Evolutionary conservation across 1,140 invertebrate genomes (phyloP).

Genomic region (Drosophila teissieri): DNA sequence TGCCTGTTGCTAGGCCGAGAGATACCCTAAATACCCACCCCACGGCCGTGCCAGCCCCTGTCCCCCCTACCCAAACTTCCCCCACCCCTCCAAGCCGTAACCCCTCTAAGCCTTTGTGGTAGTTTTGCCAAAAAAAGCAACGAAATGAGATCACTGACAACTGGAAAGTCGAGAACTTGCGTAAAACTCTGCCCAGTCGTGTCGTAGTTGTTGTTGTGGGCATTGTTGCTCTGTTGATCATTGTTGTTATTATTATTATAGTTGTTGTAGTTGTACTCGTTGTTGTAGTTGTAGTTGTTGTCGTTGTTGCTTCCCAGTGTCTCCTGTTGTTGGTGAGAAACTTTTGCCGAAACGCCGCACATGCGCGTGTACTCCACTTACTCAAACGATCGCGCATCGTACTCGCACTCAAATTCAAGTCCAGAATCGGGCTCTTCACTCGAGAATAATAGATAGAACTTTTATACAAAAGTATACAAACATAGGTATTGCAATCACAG

Average conservation of each 20-base stretch:
- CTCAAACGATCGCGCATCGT: slow-evolving; percentile 20
- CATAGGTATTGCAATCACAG: neutral
- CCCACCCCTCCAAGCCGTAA: neutral
- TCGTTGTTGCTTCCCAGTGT: slow-evolving; percentile 11
- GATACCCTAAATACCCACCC: slow-evolving; percentile 20
- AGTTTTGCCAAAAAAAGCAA: slow-evolving; percentile 38
- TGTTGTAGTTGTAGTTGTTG: slow-evolving; percentile 1
- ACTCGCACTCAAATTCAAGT: slow-evolving; percentile 29
- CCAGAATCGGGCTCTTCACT: neutral
- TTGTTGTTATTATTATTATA: neutral
- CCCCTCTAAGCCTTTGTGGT: slow-evolving; percentile 46
- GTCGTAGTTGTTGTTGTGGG: slow-evolving; percentile 1
- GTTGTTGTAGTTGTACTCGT: neutral
- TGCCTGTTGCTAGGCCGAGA: slow-evolving; percentile 63
- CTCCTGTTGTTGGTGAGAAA: slow-evolving; percentile 42
- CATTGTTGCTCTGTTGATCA: neutral
- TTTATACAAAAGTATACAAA: too few relatives aligned
- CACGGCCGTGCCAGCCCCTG: neutral
- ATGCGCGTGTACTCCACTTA: slow-evolving; percentile 49
- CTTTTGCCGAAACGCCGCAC: slow-evolving; percentile 40
- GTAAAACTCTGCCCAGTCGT: slow-evolving; percentile 18
- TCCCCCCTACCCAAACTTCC: too few relatives aligned
- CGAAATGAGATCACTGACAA: slow-evolving; percentile 52
- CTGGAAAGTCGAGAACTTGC: slow-evolving; percentile 49
- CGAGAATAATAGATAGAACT: neutral